A percentile compares a stretch with the other conserved stretches of the same genome.
Conservation (phyloP, 2,113 vertebrate species). For the Alethe castanea region DNA sequence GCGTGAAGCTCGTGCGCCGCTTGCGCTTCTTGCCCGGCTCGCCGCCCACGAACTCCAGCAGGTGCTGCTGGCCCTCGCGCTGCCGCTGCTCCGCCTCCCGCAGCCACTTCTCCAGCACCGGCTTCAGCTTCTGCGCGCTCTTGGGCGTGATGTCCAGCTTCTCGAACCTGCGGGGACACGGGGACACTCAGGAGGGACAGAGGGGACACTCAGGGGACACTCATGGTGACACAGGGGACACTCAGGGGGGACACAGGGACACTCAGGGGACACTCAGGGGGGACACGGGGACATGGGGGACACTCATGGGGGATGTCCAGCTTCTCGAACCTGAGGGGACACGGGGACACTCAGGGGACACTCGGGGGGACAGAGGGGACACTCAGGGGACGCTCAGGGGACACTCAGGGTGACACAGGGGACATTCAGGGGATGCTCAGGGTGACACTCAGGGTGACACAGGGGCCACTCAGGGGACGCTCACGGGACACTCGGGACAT, state of each 20-base stretch:
- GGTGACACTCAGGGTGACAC: no score
- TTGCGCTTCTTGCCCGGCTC: constrained; percentile 97
- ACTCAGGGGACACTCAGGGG: not conserved
- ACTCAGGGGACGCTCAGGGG: not conserved
- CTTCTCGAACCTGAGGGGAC: not conserved
- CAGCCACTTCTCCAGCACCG: constrained; percentile 94
- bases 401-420: not conserved
- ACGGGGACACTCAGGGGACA: not conserved
- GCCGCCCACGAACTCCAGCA: constrained; percentile 95
- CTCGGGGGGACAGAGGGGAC: not conserved
- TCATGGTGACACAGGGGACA: no score
- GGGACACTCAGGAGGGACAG: no score
- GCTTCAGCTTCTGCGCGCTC: constrained; percentile 97
- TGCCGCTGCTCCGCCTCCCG: constrained; percentile 94
- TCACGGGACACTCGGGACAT: no score
- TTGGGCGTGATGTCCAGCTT: constrained; percentile 88
- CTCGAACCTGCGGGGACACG: not conserved
- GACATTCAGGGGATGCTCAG: no score
- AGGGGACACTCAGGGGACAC: no score
- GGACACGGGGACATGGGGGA: not conserved
- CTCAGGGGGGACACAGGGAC: not conserved
- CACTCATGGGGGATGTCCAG: constrained; percentile 70
- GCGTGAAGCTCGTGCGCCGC: constrained; percentile 93
- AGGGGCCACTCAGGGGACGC: not conserved
- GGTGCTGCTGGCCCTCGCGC: constrained; percentile 93